A percentile compares a stretch with the other conserved stretches of the same genome.
Evolutionary conservation across 2,113 vertebrate species (phyloP).

Genomic region (Hystrix brachyura): DNA sequence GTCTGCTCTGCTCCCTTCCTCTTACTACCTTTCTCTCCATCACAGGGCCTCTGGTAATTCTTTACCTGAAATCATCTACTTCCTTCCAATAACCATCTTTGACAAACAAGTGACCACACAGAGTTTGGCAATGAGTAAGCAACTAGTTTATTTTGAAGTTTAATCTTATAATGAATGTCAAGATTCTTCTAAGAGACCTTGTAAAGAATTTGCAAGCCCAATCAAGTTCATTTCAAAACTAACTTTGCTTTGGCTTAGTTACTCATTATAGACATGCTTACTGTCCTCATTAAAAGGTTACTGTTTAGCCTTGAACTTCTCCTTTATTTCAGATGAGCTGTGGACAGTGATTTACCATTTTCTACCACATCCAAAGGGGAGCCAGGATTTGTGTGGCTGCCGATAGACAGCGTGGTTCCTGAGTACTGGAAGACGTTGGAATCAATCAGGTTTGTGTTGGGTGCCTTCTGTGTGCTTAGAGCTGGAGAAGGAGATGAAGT

Average conservation of each 20-base stretch:
- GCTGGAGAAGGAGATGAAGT: background rate
- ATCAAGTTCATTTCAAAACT: background rate
- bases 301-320: background rate
- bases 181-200: background rate
- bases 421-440: background rate
- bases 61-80: background rate
- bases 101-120: background rate
- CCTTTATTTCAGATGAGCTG: background rate
- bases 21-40: no score
- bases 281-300: conserved; percentile 11
- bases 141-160: background rate
- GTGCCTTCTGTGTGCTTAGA: background rate
- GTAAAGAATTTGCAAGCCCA: background rate
- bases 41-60: background rate
- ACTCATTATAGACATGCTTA: background rate
- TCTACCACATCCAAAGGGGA: background rate
- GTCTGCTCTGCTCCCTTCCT: background rate
- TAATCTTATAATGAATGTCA: background rate
- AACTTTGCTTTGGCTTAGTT: background rate
- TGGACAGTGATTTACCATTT: background rate
- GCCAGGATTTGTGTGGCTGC: background rate
- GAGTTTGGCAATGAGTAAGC: background rate
- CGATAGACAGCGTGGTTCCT: background rate
- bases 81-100: background rate
- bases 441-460: conserved; percentile 48